Base-by-base conservation (phyloP, 2,888 invertebrate genomes). In the Rhimphoctona megacephalus region DNA sequence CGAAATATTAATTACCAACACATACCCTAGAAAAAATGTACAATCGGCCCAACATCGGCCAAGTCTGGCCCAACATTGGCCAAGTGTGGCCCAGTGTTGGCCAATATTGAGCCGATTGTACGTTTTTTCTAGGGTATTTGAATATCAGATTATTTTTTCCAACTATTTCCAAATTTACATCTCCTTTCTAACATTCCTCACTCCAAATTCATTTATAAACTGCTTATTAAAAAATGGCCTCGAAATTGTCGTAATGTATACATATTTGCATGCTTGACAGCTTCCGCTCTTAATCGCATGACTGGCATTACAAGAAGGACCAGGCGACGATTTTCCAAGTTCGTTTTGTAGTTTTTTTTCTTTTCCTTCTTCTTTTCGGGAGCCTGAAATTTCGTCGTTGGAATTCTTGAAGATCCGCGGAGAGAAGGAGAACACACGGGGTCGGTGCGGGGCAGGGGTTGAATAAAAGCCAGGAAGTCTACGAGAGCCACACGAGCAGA, bases 401-500 rank as follows among this genome's bases (percentile, higher is more conserved):
- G 52, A 83, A 86, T 86, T 86, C 81, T 81, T 86, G 36, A 66
- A 64, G 85, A 87, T 78, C 84, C 78, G 57, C 39, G 33, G n/a
- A 43, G 54, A 70, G 64, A 36, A 36, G 43, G 46, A 9, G 17
- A 57, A 36, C 8, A n/a, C 64, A 19, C 54, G 52, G 30, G 8
- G 52, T 19, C 25, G 43, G 19, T 33, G 11, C 30, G 46, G n/a
- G 54, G 46, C 46, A 33, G 73, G 81, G 83, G 79, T 73, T 73
- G 83, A 83, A 83, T 54, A 72, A 80, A 81, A 79, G 85, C 80
- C 85, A 86, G 85, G 83, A 86, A 86, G 85, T 86, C 85, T 89
- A 87, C 87, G 85, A 79, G 87, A 69, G 79, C 74, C 82, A 78
- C 83, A 81, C 84, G 85, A 67, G 72, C 72, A 83, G 72, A 86